Evolutionary conservation across 2,888 invertebrate species (phyloP).

Genomic region (Scaptomyza caliginosa): DNA sequence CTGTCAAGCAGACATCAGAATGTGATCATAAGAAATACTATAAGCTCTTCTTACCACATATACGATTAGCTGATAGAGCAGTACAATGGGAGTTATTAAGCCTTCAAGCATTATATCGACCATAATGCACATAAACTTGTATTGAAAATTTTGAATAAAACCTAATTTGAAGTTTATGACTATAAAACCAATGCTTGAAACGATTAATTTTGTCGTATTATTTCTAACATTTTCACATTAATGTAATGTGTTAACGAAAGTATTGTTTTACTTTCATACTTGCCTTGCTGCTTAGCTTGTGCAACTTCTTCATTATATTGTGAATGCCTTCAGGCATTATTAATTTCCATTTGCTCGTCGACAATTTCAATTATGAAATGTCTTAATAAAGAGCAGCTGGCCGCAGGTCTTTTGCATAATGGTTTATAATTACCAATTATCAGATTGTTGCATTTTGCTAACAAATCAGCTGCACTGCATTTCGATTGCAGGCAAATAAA

Average conservation of each 20-base stretch:
- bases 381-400: slow-evolving; percentile 32
- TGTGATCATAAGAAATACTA: background rate
- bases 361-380: slow-evolving; percentile 31
- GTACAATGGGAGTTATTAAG: slow-evolving; percentile 27
- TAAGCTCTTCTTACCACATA: slow-evolving; percentile 26
- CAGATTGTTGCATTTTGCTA: slow-evolving; percentile 31
- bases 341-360: slow-evolving; percentile 4
- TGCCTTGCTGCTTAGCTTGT: background rate
- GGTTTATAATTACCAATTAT: slow-evolving; percentile 64
- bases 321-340: slow-evolving; percentile 1
- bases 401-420: slow-evolving; percentile 42
- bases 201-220: background rate
- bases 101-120: slow-evolving; percentile 41
- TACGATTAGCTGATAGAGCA: slow-evolving; percentile 17
- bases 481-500: background rate
- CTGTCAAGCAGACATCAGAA: slow-evolving; percentile 11
- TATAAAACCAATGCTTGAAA: slow-evolving; percentile 9
- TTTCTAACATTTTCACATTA: background rate
- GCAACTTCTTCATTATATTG: background rate
- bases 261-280: background rate
- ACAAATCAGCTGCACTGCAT: background rate
- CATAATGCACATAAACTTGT: slow-evolving; percentile 15
- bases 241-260: background rate
- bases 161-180: background rate
- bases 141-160: slow-evolving; percentile 7